phyloP scores from a whole-genome alignment of 2,113 vertebrate genomes.

The Morone saxatilis region DNA sequence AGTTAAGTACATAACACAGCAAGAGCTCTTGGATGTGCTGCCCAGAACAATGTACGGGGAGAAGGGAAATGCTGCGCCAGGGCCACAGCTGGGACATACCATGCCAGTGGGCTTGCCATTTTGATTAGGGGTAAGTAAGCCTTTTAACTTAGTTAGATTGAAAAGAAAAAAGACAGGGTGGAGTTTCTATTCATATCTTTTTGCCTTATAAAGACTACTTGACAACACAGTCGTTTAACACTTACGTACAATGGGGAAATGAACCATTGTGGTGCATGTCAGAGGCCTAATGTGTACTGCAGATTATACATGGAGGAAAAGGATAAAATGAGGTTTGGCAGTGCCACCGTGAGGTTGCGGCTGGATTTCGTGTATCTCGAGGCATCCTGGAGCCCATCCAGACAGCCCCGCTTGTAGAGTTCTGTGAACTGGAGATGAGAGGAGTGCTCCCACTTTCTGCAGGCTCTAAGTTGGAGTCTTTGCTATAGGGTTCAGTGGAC shows the following conservation, averaged over 20 bases:
- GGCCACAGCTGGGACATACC: conserved; percentile 90
- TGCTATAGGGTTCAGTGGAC: conserved; percentile 83
- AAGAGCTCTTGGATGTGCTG: conserved; percentile 92
- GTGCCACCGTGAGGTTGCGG: conserved; percentile 81
- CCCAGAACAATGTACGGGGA: conserved; percentile 90
- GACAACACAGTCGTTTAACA: conserved; percentile 67
- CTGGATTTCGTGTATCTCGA: conserved; percentile 75
- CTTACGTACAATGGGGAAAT: conserved; percentile 62
- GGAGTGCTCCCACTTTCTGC: conserved; percentile 72
- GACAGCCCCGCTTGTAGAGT: conserved; percentile 73
- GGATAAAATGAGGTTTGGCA: conserved; percentile 81
- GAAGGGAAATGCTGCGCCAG: conserved; percentile 85
- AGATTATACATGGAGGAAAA: conserved; percentile 53
- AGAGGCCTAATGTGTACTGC: conserved; percentile 56
- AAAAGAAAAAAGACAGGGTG: conserved; percentile 56
- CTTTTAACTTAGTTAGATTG: conserved; percentile 86
- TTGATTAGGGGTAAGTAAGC: conserved; percentile 91
- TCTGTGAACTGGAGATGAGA: conserved; percentile 82
- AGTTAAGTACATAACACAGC: conserved; percentile 94
- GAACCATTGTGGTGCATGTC: conserved; percentile 60
- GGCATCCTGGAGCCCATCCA: conserved; percentile 76
- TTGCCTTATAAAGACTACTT: conserved; percentile 68
- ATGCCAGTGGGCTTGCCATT: conserved; percentile 90
- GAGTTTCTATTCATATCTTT: conserved; percentile 62
- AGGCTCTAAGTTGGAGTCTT: conserved; percentile 73